Evolutionary conservation across 1,140 invertebrate species (phyloP).

Genomic region (Prorops nasuta): DNA sequence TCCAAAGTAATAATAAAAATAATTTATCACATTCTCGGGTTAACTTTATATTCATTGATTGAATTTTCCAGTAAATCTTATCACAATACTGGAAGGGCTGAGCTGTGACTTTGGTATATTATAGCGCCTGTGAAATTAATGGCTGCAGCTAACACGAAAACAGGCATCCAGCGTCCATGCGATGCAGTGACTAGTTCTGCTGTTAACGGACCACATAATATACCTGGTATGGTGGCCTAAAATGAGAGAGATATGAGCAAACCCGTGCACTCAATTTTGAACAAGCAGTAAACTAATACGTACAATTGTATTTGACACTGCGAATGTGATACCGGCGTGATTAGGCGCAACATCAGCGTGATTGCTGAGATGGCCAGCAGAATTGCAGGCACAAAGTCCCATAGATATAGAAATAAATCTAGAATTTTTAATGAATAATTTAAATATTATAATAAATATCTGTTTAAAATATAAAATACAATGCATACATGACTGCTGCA

Average conservation of each 20-base stretch:
- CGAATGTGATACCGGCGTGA: constrained; percentile 78
- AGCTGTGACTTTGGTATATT: constrained; percentile 75
- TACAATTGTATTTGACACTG: constrained; percentile 77
- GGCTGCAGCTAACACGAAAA: constrained; percentile 71
- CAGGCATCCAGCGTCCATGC: constrained; percentile 74
- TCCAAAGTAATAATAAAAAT: neutral
- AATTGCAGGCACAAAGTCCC: constrained; percentile 77
- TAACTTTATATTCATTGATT: constrained; percentile 3
- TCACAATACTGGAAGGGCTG: constrained; percentile 67
- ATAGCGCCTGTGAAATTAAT: constrained; percentile 77
- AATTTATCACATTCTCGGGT: neutral
- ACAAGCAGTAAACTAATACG: constrained; percentile 36
- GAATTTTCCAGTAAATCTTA: no score
- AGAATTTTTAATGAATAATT: constrained; percentile 10
- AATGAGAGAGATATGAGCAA: neutral
- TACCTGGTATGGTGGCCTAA: constrained; percentile 75
- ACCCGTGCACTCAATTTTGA: no score
- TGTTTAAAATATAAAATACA: constrained; percentile 4
- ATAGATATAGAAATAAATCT: constrained; percentile 77
- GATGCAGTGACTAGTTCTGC: constrained; percentile 73
- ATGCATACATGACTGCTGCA: constrained; percentile 68
- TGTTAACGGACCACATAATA: constrained; percentile 75
- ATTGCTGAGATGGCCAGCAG: constrained; percentile 77
- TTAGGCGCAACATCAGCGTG: constrained; percentile 79
- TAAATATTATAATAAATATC: constrained; percentile 1